Conservation (phyloP, 2,113 vertebrate species). For the Aythya baeri region DNA sequence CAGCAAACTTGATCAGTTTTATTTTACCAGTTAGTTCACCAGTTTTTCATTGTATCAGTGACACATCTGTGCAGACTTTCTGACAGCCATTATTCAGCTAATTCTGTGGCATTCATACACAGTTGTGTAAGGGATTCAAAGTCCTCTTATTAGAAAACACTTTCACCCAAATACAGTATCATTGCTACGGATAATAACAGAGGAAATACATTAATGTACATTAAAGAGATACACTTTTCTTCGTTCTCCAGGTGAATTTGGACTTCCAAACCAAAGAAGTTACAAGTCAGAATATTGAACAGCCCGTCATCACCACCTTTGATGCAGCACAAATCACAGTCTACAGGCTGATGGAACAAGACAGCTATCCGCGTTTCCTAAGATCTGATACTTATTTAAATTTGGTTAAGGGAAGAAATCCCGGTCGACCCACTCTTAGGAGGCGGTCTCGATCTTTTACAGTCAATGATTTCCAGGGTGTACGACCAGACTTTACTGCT, state of each 20-base stretch:
- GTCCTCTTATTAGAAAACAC: neutral
- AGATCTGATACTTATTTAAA: constrained; percentile 85
- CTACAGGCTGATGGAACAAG: constrained; percentile 93
- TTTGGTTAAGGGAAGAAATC: constrained; percentile 77
- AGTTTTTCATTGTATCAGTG: neutral
- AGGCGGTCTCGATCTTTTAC: constrained; percentile 92
- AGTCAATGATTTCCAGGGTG: constrained; percentile 83
- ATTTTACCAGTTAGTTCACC: neutral
- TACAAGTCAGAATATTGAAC: neutral
- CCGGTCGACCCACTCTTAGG: constrained; percentile 75
- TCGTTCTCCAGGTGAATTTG: constrained; percentile 80
- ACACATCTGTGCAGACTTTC: neutral
- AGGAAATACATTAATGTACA: neutral
- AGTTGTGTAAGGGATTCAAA: neutral
- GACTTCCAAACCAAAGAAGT: constrained; percentile 55
- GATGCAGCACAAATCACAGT: constrained; percentile 87
- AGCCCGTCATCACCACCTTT: constrained; percentile 74
- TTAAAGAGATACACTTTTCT: neutral
- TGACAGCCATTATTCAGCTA: neutral
- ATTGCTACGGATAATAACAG: neutral
- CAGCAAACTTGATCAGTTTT: neutral
- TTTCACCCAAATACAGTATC: neutral
- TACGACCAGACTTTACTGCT: constrained; percentile 61
- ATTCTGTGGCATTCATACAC: neutral
- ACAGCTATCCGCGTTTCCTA: constrained; percentile 92